Evolutionary conservation across 1,140 invertebrate genomes (phyloP).

Genomic region (Aradophagus sp.): DNA sequence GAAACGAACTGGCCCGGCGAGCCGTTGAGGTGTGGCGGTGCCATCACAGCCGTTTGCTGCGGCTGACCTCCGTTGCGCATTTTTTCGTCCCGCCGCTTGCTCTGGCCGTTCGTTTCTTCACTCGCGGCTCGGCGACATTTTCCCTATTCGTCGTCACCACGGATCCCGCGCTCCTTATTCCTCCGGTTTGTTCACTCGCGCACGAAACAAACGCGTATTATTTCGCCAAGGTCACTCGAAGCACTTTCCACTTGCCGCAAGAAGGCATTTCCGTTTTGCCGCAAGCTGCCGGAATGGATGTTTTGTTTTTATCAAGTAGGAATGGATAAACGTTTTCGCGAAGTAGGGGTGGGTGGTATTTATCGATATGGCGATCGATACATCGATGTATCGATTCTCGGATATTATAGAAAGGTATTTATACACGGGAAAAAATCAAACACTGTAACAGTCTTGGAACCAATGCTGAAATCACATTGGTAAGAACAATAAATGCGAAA

Average conservation of each 20-base stretch:
- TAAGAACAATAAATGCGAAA: no score
- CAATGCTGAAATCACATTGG: no score
- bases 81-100: slow-evolving; percentile 45
- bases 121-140: slow-evolving; percentile 10
- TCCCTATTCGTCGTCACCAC: neutral
- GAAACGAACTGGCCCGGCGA: slow-evolving; percentile 72
- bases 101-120: slow-evolving; percentile 11
- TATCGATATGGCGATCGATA: no score
- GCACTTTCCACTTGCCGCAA: slow-evolving; percentile 14
- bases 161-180: neutral
- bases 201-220: neutral
- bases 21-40: slow-evolving; percentile 71
- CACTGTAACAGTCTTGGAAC: no score
- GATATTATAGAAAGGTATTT: no score
- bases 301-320: no score
- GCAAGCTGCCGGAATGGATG: slow-evolving; percentile 1
- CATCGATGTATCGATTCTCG: no score
- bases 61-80: slow-evolving; percentile 72
- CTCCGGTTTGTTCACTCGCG: slow-evolving; percentile 2
- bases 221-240: slow-evolving; percentile 7
- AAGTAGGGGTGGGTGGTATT: no score
- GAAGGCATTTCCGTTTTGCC: slow-evolving; percentile 12
- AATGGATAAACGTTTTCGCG: no score
- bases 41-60: slow-evolving; percentile 72
- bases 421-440: no score